A percentile compares a stretch with the other conserved stretches of the same genome.
phyloP scores from a whole-genome alignment of 2,113 vertebrate species.

The Mesitornis unicolor region DNA sequence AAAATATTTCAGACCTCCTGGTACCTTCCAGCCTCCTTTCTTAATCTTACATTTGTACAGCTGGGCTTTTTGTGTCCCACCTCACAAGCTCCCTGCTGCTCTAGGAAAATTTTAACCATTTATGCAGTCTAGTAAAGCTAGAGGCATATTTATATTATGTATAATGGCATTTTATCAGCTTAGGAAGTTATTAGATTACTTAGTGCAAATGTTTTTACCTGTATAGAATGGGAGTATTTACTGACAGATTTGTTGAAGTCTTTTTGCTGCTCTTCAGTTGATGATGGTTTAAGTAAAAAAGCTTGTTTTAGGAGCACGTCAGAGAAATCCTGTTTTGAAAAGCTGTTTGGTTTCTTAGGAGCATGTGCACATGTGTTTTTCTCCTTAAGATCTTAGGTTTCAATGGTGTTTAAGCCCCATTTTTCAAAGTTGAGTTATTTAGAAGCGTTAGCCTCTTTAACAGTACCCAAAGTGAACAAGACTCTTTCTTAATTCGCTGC shows the following conservation, averaged over 20 bases:
- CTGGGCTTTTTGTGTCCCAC: background rate
- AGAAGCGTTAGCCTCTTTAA: background rate
- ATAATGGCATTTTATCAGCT: background rate
- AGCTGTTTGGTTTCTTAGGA: conserved; percentile 4
- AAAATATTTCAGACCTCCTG: background rate
- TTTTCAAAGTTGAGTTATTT: background rate
- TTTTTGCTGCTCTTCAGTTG: background rate
- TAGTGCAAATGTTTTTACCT: background rate
- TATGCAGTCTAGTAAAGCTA: background rate
- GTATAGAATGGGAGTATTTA: background rate
- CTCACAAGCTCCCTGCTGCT: background rate
- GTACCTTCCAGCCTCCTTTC: background rate
- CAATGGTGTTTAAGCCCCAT: background rate
- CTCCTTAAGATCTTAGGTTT: background rate
- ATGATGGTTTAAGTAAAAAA: background rate
- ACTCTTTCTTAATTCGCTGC: background rate
- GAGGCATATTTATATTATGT: background rate
- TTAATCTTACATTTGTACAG: background rate
- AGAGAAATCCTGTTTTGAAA: background rate
- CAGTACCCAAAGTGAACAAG: background rate
- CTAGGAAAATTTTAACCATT: background rate
- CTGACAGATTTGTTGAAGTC: background rate
- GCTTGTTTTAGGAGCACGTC: background rate
- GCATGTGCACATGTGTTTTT: conserved; percentile 5
- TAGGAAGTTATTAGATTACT: background rate